Evolutionary conservation across 2,113 vertebrate genomes (phyloP), one percentile per base, ranked within the genome.

Genomic region (Gopherus evgoodei): DNA sequence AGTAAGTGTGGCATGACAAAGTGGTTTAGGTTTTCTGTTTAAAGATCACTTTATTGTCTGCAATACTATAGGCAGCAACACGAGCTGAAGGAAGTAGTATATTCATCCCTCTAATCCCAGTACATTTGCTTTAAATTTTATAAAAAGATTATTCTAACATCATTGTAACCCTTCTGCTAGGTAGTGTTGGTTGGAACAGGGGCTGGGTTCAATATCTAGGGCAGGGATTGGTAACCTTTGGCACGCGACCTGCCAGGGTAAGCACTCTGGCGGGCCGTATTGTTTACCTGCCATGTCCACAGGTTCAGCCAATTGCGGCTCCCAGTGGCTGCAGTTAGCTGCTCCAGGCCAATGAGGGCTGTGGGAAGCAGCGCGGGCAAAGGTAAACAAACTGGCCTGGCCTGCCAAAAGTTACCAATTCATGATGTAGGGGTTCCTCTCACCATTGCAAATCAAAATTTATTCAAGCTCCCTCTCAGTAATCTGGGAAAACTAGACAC

Each of bases 91-190:
- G 49, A 91, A 89, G 65, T 62, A 92, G 91, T 50, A n/a, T 72
- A 31, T 91, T 95, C 94, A 75, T 87, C 35, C 94, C 82, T 3
- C 0, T 52, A 24, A 38, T 93, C 83, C 72, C 84, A 86, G 83
- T 29, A 76, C 12, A 42, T 91, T 93, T 93, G n/a, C 81, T 89
- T 95, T 88, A 90, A 42, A 93, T 90, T 90, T 90, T 86, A 88
- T n/a, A 47, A 88, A 92, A 95, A 89, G 27, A 94, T 95, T 5
- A 84, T 92, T 91, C 84, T 94, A 35, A 57, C 92, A 95, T 93
- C 79, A 72, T 4, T 38, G 17, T 38, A 72, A 72, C 38, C 65
- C n/a, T 72, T 38, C 65, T 21, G n/a, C 65, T 72, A 8, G 19
- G n/a, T 21, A 19, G 19, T 38, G 35, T 21, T n/a, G 65, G 35